Evolutionary conservation across 2,888 invertebrate genomes (phyloP).

Genomic region (Dasypogon diadema): DNA sequence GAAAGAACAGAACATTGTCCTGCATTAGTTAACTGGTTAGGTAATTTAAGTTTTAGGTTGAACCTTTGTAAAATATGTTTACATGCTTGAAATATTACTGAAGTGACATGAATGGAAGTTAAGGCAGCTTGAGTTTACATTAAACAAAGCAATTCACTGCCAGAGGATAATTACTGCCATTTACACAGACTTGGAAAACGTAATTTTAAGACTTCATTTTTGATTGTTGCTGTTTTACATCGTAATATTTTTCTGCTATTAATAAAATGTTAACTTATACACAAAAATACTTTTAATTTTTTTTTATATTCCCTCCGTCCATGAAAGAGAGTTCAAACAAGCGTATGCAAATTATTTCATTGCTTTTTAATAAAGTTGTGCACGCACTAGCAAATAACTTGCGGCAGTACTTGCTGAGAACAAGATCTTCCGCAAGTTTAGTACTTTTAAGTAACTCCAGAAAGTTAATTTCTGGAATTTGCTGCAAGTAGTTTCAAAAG

Average conservation of each 20-base stretch:
- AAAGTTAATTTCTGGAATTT: too few relatives aligned
- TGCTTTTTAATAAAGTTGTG: too few relatives aligned
- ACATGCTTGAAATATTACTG: background rate
- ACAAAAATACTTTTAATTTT: background rate
- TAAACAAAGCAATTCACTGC: background rate
- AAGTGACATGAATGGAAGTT: background rate
- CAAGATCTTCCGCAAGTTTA: too few relatives aligned
- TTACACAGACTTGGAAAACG: conserved; percentile 20
- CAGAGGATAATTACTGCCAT: conserved; percentile 35
- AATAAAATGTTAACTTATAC: conserved; percentile 39
- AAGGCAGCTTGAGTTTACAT: background rate
- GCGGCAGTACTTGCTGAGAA: too few relatives aligned
- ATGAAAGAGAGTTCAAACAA: too few relatives aligned
- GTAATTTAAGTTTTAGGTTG: background rate
- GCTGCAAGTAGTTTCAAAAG: too few relatives aligned
- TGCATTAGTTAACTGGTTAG: background rate
- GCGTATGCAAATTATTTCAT: too few relatives aligned
- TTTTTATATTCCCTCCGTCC: too few relatives aligned
- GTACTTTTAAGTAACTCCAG: too few relatives aligned
- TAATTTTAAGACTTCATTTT: conserved; percentile 32
- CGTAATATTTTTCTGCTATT: conserved; percentile 18
- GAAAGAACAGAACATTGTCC: conserved; percentile 18
- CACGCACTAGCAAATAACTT: too few relatives aligned
- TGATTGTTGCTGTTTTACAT: conserved; percentile 36
- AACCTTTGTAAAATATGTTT: conserved; percentile 12